Base-by-base conservation (phyloP, 2,113 vertebrate genomes). In the Haemorhous mexicanus region DNA sequence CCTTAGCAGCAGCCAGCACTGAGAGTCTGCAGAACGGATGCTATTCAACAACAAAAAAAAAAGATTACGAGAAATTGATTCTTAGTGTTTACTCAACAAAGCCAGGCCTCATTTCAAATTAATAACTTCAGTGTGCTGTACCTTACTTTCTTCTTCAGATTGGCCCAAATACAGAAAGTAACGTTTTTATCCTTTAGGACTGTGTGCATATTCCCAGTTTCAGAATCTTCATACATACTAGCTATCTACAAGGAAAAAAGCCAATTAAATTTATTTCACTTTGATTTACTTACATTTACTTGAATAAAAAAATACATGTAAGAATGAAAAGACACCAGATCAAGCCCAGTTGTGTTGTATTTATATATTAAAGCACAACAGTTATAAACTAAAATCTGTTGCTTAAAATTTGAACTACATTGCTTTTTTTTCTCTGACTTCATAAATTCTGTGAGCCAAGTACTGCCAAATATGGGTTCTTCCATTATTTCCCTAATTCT, bases 131-230 rank as follows among this genome's bases (percentile, higher is more conserved):
- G 26, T 41, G 12, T 63, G 28, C 62, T 66, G 37, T 90, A 99
- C 99, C 98, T 99, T 67, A 97, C 94, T 88, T 99, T 98, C 97
- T 98, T 99, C 95, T 98, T 99, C 86, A 99, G 98, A 96, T 99
- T 99, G 64, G 98, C 99, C 99, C 99, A 99, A 62, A 99, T 73
- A 85, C 98, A 99, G 13, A 99, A 95, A 8, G 98, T 98, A 27
- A 98, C 14, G 32, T 98, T 98, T 58, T 98, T 96, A 68, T 98
- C 97, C 87, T 79, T 97, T 68, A 99, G 95, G 79, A 98, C 97
- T 53, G 95, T 97, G 82, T 99, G 98, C 99, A 99, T 99, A 96
- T 99, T 99, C 68, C 99, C 99, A 3, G 98, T 99, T 74, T 99
- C 98, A 9, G 97, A 95, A 95, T 99, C 99, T 33, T 97, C 97